Evolutionary conservation across 2,888 invertebrate genomes (phyloP).

Genomic region (Proisotoma minuta): DNA sequence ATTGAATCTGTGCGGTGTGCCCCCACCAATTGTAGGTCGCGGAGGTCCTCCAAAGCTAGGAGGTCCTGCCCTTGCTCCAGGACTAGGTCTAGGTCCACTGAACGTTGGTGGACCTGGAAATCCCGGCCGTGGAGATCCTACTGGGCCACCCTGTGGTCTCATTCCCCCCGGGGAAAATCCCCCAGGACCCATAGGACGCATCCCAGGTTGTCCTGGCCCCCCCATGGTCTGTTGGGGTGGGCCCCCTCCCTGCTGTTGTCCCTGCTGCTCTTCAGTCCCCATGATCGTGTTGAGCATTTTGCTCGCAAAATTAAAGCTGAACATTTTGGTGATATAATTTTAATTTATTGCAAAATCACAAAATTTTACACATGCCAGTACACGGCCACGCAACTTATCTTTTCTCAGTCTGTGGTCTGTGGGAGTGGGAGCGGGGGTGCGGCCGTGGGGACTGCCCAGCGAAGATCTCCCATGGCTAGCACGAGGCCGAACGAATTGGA

Average conservation of each 20-base stretch:
- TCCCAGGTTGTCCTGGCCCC: slow-evolving; percentile 24
- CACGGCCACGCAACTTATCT: slow-evolving; percentile 10
- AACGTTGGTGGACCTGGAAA: slow-evolving; percentile 44
- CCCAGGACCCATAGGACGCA: slow-evolving; percentile 19
- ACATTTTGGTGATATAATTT: slow-evolving; percentile 48
- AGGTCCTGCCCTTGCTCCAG: slow-evolving; percentile 45
- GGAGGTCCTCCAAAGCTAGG: slow-evolving; percentile 45
- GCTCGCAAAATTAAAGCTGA: slow-evolving; percentile 53
- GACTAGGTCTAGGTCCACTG: slow-evolving; percentile 46
- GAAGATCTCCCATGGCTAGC: slow-evolving; percentile 13
- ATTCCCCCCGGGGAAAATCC: not conserved
- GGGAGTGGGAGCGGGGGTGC: too few species aligned
- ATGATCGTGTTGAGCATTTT: slow-evolving; percentile 54
- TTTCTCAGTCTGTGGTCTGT: slow-evolving; percentile 2
- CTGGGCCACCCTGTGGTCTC: slow-evolving; percentile 26
- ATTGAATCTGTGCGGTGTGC: slow-evolving; percentile 46
- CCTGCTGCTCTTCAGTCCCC: slow-evolving; percentile 50
- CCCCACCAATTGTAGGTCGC: slow-evolving; percentile 43
- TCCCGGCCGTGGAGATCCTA: slow-evolving; percentile 40
- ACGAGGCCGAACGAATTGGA: slow-evolving; percentile 1
- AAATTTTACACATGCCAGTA: not conserved
- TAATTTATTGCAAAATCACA: slow-evolving; percentile 11
- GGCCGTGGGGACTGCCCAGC: not conserved
- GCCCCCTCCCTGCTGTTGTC: slow-evolving; percentile 37
- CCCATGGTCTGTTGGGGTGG: slow-evolving; percentile 9